Conservation (phyloP, 2,113 vertebrate species). For the Hydropotes inermis region DNA sequence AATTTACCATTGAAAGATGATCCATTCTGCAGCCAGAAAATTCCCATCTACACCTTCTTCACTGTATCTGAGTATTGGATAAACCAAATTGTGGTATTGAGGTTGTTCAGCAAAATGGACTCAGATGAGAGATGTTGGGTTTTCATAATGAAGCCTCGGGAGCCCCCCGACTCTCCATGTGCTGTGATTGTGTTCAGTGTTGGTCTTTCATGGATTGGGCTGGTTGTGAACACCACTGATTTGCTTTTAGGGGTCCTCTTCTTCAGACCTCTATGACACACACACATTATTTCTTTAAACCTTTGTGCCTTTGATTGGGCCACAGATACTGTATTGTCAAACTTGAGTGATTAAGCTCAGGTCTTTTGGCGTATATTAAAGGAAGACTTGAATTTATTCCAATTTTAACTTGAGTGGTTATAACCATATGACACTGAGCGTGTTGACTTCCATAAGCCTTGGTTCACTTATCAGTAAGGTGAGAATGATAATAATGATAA, state of each 20-base stretch:
- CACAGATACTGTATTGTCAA: background rate
- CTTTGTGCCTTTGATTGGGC: background rate
- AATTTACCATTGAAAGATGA: background rate
- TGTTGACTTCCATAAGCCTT: background rate
- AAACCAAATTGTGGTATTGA: background rate
- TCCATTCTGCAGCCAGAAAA: background rate
- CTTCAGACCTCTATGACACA: background rate
- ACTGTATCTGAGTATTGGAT: background rate
- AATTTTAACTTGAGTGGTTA: background rate
- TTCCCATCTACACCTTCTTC: background rate
- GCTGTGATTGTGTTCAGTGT: background rate
- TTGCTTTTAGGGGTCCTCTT: background rate
- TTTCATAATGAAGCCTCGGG: background rate
- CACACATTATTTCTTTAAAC: background rate
- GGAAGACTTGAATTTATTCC: background rate
- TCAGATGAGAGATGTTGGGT: background rate
- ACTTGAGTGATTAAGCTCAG: background rate
- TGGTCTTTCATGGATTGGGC: background rate
- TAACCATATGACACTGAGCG: background rate
- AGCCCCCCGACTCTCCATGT: rapidly evolving
- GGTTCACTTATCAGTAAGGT: background rate
- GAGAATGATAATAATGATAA: background rate
- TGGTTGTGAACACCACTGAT: background rate
- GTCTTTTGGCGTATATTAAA: background rate
- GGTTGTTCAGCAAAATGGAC: background rate